phyloP scores from a whole-genome alignment of 2,797 vertebrate species.

The Myotis daubentonii region DNA sequence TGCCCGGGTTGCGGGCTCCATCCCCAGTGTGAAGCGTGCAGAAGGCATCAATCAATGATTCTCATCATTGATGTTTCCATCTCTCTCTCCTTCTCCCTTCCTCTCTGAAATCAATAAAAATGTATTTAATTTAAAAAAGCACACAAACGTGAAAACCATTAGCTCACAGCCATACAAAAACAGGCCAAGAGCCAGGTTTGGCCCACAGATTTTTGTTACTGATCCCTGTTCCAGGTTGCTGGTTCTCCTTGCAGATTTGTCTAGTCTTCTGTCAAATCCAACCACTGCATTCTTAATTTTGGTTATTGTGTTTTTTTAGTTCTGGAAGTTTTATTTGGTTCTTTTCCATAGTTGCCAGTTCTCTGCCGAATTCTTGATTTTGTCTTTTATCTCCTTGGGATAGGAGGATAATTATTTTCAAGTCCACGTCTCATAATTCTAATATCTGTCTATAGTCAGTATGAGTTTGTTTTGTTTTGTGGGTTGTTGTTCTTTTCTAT shows the following conservation, averaged over 20 bases:
- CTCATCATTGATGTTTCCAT: too few relatives aligned
- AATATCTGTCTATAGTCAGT: neutral
- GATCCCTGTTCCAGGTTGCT: neutral
- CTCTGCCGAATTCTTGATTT: neutral
- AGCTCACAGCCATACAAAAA: neutral
- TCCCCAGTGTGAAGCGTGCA: too few relatives aligned
- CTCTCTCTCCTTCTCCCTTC: too few relatives aligned
- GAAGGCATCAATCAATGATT: too few relatives aligned
- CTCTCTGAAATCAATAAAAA: neutral
- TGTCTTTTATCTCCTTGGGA: conserved; percentile 20
- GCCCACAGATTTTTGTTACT: neutral
- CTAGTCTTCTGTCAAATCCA: neutral
- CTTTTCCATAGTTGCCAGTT: neutral
- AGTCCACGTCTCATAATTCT: conserved; percentile 22
- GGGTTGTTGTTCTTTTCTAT: conserved; percentile 16
- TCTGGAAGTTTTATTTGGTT: conserved; percentile 5
- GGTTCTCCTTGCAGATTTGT: neutral
- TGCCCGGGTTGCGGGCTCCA: too few relatives aligned
- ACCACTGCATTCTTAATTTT: conserved; percentile 14
- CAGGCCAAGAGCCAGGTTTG: neutral
- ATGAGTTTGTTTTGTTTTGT: neutral
- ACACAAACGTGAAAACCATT: neutral
- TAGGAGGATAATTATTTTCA: conserved; percentile 15
- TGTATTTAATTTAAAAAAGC: too few relatives aligned
- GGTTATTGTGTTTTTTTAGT: neutral